Base-by-base conservation (phyloP, 1,140 invertebrate species). In the Drosophila erecta region DNA sequence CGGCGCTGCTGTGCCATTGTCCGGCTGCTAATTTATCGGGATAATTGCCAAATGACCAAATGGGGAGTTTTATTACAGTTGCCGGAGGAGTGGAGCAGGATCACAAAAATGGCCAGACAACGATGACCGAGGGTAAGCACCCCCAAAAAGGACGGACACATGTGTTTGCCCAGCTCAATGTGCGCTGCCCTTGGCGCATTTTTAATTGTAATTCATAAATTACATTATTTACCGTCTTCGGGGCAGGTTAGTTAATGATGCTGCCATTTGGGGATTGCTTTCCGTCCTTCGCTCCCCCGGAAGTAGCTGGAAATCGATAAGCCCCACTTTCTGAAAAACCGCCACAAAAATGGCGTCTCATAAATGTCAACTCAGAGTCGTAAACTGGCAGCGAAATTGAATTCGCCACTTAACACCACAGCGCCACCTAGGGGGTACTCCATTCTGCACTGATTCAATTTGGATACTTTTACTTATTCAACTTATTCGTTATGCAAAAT, bases 1-100 rank as follows among this genome's bases (percentile, higher is more conserved):
- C 59, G 58, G 44, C 55, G 59, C 55, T 44, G 50, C 35, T 73
- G 79, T 57, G 57, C 67, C 79, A 70, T 75, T 83, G 75, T 83
- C 71, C 76, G 70, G 64, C 79, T 62, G 79, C 80, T 84, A 84
- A 84, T 84, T 84, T 83, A 84, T 84, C 81, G 80, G 80, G 80
- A 84, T 84, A 84, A 84, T 84, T 84, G 80, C 76, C 80, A 84
- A 84, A 83, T 79, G 80, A 83, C 70, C 80, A 84, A 84, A 84
- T 83, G 80, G 80, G 80, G 71, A 83, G 80, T 84, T 84, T 84
- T 83, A 84, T 84, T 84, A 84, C 80, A 64, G 49, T 38, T 40
- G 40, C 37, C 20, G 6, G 46, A 3, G 46, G 35, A 66, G 59
- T 49, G 62, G 62, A 8, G n/a, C 17, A 59, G 40, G 24, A 61